Percentiles rank a stretch among this genome's conserved stretches.
Evolutionary conservation across 2,797 vertebrate species (phyloP).

Genomic region (Phoeniculus purpureus): DNA sequence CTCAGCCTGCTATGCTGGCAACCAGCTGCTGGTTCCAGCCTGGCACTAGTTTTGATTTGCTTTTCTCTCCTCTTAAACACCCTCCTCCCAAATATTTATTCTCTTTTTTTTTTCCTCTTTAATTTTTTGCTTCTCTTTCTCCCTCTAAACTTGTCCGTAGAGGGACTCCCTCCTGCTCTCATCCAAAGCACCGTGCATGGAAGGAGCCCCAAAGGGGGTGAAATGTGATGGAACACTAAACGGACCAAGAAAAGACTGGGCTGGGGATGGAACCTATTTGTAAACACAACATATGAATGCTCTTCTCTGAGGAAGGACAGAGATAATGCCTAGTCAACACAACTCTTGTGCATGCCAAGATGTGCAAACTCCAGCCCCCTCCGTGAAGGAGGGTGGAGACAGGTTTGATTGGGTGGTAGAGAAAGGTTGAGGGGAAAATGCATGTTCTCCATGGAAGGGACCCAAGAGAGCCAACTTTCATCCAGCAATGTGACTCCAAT

Average conservation of each 20-base stretch:
- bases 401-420: neutral
- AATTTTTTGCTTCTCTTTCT: neutral
- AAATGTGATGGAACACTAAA: neutral
- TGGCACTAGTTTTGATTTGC: conserved; percentile 26
- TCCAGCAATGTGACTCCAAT: neutral
- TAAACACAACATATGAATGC: neutral
- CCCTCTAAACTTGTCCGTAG: neutral
- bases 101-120: neutral
- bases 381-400: neutral
- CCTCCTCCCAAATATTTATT: neutral
- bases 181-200: accelerated
- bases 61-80: neutral
- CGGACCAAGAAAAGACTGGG: neutral
- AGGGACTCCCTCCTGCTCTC: neutral
- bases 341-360: neutral
- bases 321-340: neutral
- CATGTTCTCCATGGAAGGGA: neutral
- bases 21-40: neutral
- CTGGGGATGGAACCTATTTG: accelerated
- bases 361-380: neutral
- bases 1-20: conserved; percentile 31
- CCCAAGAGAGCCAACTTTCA: neutral
- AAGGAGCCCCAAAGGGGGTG: neutral
- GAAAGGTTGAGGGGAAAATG: neutral
- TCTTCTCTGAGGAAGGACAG: neutral